Conservation (phyloP, 2,797 vertebrate species). For the Hippopotamyrus pictus region DNA sequence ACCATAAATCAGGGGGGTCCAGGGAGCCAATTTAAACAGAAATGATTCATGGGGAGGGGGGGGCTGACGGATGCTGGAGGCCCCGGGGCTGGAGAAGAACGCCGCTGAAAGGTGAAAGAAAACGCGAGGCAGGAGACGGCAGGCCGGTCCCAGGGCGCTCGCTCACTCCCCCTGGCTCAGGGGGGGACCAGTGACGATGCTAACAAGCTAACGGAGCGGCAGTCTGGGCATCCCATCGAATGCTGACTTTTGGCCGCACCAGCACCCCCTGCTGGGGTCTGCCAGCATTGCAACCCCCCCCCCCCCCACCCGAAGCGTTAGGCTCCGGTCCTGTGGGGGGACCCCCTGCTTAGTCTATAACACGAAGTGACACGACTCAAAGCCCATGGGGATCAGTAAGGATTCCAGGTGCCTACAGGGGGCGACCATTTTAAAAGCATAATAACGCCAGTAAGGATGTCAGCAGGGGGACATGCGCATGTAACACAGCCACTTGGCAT, state of each 20-base stretch:
- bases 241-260: not conserved
- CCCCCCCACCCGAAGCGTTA: too few species aligned
- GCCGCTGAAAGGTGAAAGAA: not conserved
- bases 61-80: not conserved
- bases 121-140: not conserved
- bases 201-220: not conserved
- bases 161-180: not conserved
- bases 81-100: not conserved
- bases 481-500: not conserved
- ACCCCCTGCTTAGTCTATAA: not conserved
- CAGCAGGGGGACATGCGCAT: not conserved
- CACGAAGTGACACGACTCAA: not conserved
- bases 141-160: not conserved
- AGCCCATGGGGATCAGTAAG: not conserved
- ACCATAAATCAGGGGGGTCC: constrained; percentile 11
- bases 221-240: not conserved
- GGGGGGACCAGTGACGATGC: not conserved
- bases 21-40: constrained; percentile 21
- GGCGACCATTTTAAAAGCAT: not conserved
- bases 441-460: not conserved
- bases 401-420: not conserved
- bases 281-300: not conserved
- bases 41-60: not conserved
- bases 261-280: not conserved
- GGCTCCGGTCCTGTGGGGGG: too few species aligned